Conservation (phyloP, 1,140 invertebrate genomes). For the Cydia pomonella region DNA sequence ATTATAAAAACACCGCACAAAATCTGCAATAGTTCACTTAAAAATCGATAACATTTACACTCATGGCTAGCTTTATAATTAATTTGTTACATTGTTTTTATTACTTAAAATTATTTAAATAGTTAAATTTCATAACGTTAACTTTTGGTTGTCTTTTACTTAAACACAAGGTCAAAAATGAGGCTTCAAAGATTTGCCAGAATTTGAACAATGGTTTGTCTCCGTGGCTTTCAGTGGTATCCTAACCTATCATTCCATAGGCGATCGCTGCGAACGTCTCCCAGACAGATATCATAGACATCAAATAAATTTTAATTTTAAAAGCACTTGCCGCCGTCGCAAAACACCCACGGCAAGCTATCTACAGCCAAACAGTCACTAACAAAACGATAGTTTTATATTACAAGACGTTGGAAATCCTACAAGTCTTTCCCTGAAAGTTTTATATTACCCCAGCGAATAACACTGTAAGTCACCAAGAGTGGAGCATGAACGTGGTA, state of each 20-base stretch:
- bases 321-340: neutral
- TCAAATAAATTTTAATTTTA: conserved; percentile 24
- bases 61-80: conserved; percentile 80
- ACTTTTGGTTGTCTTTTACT: conserved; percentile 80
- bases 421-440: conserved; percentile 18
- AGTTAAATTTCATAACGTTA: conserved; percentile 79
- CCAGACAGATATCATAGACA: conserved; percentile 20
- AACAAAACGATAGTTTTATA: conserved; percentile 27
- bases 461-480: conserved; percentile 48
- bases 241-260: conserved; percentile 19
- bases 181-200: conserved; percentile 63
- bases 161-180: conserved; percentile 75
- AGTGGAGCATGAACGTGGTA: conserved; percentile 56
- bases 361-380: conserved; percentile 27
- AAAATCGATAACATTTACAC: conserved; percentile 80
- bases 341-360: conserved; percentile 28
- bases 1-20: conserved; percentile 80
- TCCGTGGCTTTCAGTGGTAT: conserved; percentile 46
- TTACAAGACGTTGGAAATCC: conserved; percentile 27
- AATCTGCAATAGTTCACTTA: conserved; percentile 78
- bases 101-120: conserved; percentile 77
- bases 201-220: conserved; percentile 65
- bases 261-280: neutral
- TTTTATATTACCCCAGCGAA: conserved; percentile 31
- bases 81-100: conserved; percentile 79